A percentile compares a stretch with the other conserved stretches of the same genome.
Conservation (phyloP, 2,888 invertebrate species). For the Synanthedon vespiformis region DNA sequence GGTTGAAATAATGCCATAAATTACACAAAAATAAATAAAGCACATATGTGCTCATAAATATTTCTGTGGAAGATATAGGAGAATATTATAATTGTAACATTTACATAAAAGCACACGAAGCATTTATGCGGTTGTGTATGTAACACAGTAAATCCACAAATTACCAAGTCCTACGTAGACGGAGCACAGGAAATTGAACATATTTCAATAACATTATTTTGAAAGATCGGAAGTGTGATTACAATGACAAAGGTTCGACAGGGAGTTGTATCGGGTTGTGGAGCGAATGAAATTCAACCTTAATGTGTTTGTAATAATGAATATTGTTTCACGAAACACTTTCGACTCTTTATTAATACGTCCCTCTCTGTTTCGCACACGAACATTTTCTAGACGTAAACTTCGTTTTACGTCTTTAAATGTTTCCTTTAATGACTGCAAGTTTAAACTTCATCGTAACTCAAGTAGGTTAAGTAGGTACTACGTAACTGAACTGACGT, state of each 20-base stretch:
- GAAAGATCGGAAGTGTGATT: constrained; percentile 67
- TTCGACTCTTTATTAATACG: constrained; percentile 45
- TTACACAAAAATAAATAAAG: too few relatives aligned
- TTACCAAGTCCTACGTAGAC: constrained; percentile 31
- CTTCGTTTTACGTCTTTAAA: constrained; percentile 26
- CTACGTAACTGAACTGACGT: too few relatives aligned
- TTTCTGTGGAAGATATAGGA: too few relatives aligned
- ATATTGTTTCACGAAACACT: constrained; percentile 25
- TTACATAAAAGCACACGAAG: not conserved
- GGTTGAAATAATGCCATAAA: too few relatives aligned
- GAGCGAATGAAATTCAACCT: constrained; percentile 37
- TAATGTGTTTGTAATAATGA: constrained; percentile 23
- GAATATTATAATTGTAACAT: too few relatives aligned
- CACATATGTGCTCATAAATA: too few relatives aligned
- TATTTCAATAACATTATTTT: constrained; percentile 69
- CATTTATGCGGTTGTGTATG: not conserved
- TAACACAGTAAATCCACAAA: constrained; percentile 23
- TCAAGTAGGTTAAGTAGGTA: too few relatives aligned
- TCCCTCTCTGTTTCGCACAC: constrained; percentile 30
- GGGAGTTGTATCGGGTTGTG: constrained; percentile 32
- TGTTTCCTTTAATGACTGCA: constrained; percentile 25
- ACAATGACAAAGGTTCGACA: constrained; percentile 70
- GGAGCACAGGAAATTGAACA: constrained; percentile 63
- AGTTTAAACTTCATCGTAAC: constrained; percentile 19
- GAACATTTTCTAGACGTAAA: constrained; percentile 25